Evolutionary conservation across 2,113 vertebrate species (phyloP).

Genomic region (Carassius auratus): DNA sequence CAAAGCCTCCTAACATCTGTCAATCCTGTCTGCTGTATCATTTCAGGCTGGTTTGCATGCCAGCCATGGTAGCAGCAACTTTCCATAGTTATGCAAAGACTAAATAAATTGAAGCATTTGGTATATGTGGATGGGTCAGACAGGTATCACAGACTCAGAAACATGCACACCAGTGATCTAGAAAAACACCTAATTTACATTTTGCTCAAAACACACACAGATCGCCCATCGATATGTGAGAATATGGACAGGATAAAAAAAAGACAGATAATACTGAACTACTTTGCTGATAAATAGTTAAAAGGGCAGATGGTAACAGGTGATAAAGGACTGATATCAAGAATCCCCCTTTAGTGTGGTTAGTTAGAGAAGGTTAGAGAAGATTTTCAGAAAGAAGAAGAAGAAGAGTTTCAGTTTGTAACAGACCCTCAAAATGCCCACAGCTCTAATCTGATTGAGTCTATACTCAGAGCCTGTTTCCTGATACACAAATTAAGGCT

Average conservation of each 20-base stretch:
- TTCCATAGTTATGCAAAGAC: constrained; percentile 11
- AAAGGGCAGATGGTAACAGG: not conserved
- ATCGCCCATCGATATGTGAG: not conserved
- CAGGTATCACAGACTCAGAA: not conserved
- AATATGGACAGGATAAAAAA: not conserved
- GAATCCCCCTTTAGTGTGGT: constrained; percentile 7
- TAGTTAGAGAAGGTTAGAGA: constrained; percentile 22
- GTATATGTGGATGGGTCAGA: not conserved
- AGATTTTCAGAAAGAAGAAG: not conserved
- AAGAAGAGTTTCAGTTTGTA: no score
- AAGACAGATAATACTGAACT: not conserved
- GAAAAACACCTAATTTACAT: not conserved
- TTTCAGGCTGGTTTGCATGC: constrained; percentile 5
- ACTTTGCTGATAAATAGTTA: not conserved
- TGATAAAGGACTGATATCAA: not conserved
- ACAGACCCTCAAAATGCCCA: no score
- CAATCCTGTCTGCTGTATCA: not conserved
- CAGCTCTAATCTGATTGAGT: no score
- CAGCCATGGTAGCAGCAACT: not conserved
- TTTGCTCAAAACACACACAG: not conserved
- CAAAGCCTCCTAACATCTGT: not conserved
- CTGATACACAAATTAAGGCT: not conserved
- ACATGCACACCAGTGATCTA: not conserved
- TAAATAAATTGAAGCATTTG: not conserved
- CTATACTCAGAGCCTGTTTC: no score